Conservation (phyloP, 2,113 vertebrate species). For the Myodes glareolus region DNA sequence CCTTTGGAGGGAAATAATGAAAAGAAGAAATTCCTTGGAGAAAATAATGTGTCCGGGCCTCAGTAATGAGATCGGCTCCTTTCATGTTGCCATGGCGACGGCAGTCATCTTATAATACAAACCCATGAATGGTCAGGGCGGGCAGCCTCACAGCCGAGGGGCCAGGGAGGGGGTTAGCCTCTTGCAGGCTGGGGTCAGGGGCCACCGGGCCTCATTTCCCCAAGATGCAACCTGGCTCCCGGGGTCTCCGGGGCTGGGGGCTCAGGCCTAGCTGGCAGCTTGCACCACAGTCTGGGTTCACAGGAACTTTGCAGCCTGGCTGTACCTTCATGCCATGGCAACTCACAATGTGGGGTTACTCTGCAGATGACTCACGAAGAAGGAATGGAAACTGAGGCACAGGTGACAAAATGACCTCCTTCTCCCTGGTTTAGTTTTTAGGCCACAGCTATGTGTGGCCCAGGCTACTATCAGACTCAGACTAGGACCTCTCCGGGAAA, state of each 20-base stretch:
- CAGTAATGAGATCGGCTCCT: conserved; percentile 93
- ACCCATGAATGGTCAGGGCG: conserved; percentile 88
- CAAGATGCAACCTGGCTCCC: not conserved
- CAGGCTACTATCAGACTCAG: not conserved
- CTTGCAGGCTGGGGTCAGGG: conserved; percentile 70
- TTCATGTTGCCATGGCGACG: conserved; percentile 90
- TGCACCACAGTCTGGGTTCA: not conserved
- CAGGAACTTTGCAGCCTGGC: not conserved
- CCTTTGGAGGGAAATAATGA: conserved; percentile 97
- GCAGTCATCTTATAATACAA: conserved; percentile 90
- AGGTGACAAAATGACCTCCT: accelerated
- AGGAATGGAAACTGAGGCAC: conserved; percentile 8
- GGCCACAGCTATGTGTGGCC: not conserved
- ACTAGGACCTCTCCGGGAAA: too few species aligned
- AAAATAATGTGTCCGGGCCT: conserved; percentile 92
- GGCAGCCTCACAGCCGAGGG: conserved; percentile 77
- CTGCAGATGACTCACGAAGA: accelerated
- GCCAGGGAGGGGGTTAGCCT: conserved; percentile 71
- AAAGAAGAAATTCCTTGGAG: conserved; percentile 94
- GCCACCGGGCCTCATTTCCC: conserved; percentile 61
- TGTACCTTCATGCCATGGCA: accelerated
- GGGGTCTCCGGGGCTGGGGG: not conserved
- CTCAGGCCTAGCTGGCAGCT: not conserved
- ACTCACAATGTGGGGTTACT: too few species aligned
- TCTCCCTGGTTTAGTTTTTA: not conserved